Base-by-base conservation (phyloP, 92 coral and sea anemone genomes). In the Palythoa grandis region DNA sequence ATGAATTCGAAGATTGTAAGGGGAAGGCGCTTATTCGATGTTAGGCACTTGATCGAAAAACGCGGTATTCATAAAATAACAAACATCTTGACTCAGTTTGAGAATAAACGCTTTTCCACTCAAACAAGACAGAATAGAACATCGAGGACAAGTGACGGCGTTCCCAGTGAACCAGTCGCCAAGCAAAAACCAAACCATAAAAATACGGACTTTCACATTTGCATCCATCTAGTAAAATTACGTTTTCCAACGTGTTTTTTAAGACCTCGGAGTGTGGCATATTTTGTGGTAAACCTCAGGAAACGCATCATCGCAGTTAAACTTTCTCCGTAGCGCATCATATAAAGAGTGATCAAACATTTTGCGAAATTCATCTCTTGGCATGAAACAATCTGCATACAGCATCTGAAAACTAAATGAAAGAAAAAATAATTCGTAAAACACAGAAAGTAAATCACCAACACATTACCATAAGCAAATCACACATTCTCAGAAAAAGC, bases 351-450 rank as follows among this genome's bases (percentile, higher is more conserved):
- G 93, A 86, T 91, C 93, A 50, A 91, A 91, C 93, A 91, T 91
- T 38, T 82, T 67, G 72, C 83, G 91, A 50, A 91, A 91, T 54
- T 91, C 93, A 12, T 83, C 91, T 67, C 93, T 87, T 23, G 91
- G 89, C 91, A 88, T 88, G 78, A 87, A 91, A 12, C 91, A 91
- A 70, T 91, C 91, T 7, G 93, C 93, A 78, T 91, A 91, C 89
- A 91, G 68, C 93, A 91, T 91, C 79, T 91, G 93, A 52, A 83
- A 91, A 23, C 93, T 91, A 20, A 43, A 87, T 69, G 11, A 40
- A 24, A 47, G 14, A 22, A 79, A 8, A 74, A 16, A 8, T 7
- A 9, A 9, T 11, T 38, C 5, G 19, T 29, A 24, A 24, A 37
- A 12, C 12, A 71, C 17, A 68, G 13, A 11, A 20, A 68, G 25